Conservation (phyloP, 2,113 vertebrate species). For the Lontra canadensis region DNA sequence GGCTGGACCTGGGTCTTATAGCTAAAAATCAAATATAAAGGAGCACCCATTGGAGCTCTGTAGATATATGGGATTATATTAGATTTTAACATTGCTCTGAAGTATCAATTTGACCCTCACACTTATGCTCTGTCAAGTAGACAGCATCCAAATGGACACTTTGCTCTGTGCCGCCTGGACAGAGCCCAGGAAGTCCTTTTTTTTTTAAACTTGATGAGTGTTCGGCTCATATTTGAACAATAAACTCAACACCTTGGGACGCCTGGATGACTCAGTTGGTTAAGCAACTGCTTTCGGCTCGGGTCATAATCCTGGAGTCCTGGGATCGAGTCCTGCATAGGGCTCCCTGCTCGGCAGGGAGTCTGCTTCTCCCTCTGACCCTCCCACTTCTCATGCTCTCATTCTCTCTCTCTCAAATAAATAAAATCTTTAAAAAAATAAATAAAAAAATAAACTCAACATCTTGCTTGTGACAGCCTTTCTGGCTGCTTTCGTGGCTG, state of each 20-base stretch:
- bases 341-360: too few species aligned
- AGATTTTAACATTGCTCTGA: not conserved
- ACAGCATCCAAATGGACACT: not conserved
- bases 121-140: not conserved
- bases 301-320: too few species aligned
- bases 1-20: not conserved
- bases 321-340: too few species aligned
- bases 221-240: not conserved
- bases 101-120: not conserved
- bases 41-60: too few species aligned
- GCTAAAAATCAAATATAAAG: not conserved
- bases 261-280: too few species aligned
- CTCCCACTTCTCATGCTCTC: too few species aligned
- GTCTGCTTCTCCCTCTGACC: too few species aligned
- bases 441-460: not conserved
- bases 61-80: not conserved
- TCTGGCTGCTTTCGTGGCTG: conserved; percentile 1
- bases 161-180: not conserved
- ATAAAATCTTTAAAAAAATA: too few species aligned
- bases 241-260: not conserved
- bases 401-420: too few species aligned
- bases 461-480: conserved; percentile 38
- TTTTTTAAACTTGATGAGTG: not conserved
- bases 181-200: not conserved
- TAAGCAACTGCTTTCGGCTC: too few species aligned